Evolutionary conservation across 1,140 invertebrate genomes (phyloP).

Genomic region (Tetramorium simillimum): DNA sequence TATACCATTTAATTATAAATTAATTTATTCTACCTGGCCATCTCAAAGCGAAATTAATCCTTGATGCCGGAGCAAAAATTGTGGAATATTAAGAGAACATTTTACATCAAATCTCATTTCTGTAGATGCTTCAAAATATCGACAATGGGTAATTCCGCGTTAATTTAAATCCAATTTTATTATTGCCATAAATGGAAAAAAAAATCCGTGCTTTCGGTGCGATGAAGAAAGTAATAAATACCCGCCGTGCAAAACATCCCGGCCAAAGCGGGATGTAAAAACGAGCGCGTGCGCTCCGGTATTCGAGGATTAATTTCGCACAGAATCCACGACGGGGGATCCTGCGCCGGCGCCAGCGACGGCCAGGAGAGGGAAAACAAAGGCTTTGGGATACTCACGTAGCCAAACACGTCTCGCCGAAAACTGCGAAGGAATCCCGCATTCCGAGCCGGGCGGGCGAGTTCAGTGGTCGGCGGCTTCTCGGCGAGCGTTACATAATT

Average conservation of each 20-base stretch:
- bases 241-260: not conserved
- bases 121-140: not conserved
- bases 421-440: constrained; percentile 62
- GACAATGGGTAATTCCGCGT: not conserved
- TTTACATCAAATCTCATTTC: not conserved
- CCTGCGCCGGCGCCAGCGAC: not conserved
- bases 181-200: not conserved
- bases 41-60: constrained; percentile 7
- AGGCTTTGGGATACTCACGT: constrained; percentile 52
- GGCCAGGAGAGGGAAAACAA: constrained; percentile 25
- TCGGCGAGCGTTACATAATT: constrained; percentile 62
- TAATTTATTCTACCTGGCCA: not conserved
- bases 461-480: constrained; percentile 48
- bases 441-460: constrained; percentile 65
- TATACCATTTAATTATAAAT: not conserved
- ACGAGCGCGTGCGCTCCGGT: not conserved
- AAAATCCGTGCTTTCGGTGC: no score
- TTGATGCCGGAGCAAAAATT: not conserved
- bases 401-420: constrained; percentile 55
- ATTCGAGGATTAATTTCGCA: constrained; percentile 10
- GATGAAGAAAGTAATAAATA: not conserved
- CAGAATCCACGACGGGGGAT: not conserved
- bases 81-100: not conserved
- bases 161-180: not conserved
- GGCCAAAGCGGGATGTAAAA: not conserved